phyloP scores from a whole-genome alignment of 2,797 vertebrate genomes.

The Amblyraja radiata region DNA sequence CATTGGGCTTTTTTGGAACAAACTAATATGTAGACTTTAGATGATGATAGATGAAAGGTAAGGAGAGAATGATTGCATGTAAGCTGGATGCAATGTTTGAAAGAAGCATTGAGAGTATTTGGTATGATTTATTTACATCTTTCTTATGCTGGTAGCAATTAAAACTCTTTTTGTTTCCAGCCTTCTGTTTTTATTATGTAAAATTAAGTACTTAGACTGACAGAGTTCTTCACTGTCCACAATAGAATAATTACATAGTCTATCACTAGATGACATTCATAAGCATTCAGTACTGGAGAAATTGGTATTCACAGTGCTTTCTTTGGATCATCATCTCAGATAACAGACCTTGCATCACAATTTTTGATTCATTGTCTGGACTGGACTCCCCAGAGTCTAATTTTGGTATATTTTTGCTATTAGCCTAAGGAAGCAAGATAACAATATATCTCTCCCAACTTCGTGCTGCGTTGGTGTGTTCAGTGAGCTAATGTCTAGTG shows the following conservation, averaged over 20 bases:
- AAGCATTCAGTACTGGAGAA: neutral
- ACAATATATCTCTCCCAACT: neutral
- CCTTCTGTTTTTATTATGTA: neutral
- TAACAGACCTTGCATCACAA: constrained; percentile 21
- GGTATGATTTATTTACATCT: neutral
- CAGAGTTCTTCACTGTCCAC: neutral
- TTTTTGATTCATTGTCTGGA: neutral
- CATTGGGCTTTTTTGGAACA: too few species aligned
- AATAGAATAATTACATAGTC: neutral
- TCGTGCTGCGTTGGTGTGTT: neutral
- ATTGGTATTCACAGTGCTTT: constrained; percentile 18
- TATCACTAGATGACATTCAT: neutral
- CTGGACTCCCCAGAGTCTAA: neutral
- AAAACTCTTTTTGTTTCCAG: neutral
- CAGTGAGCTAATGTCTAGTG: neutral
- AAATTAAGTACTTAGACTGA: neutral
- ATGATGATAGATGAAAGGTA: too few species aligned
- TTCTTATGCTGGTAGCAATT: neutral
- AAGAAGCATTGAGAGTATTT: neutral
- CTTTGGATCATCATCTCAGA: constrained; percentile 4
- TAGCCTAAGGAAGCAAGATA: constrained; percentile 22
- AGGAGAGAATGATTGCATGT: too few species aligned
- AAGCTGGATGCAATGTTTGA: too few species aligned
- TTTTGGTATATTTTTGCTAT: constrained; percentile 2
- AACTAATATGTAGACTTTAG: too few species aligned